Percentiles rank a stretch among this genome's conserved stretches.
phyloP scores from a whole-genome alignment of 2,888 invertebrate genomes.

The Hydrotaea cyrtoneurina region DNA sequence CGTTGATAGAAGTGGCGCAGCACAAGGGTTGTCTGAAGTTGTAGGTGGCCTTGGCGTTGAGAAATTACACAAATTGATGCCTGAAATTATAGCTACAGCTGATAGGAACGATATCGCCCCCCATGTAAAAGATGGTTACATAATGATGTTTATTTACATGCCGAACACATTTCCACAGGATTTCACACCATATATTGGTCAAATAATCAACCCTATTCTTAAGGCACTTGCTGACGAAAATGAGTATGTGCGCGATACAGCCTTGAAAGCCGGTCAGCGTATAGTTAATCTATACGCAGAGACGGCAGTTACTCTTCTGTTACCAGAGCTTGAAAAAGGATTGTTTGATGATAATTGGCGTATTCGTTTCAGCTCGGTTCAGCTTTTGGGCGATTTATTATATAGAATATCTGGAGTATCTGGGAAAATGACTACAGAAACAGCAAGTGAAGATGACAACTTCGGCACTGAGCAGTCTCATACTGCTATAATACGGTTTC shows the following conservation, averaged over 20 bases:
- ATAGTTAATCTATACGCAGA: slow-evolving; percentile 98
- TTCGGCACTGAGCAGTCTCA: slow-evolving; percentile 99
- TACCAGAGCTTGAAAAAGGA: slow-evolving; percentile 96
- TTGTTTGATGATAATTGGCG: slow-evolving; percentile 99
- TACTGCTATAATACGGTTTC: slow-evolving; percentile 91
- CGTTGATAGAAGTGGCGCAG: slow-evolving; percentile 97
- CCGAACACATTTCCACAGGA: slow-evolving; percentile 97
- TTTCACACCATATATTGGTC: slow-evolving; percentile 97
- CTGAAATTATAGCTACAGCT: slow-evolving; percentile 96
- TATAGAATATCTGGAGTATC: slow-evolving; percentile 98
- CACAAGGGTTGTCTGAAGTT: slow-evolving; percentile 98
- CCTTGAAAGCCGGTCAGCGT: slow-evolving; percentile 96
- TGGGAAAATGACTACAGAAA: slow-evolving; percentile 99
- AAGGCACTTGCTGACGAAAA: slow-evolving; percentile 99
- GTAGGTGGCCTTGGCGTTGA: slow-evolving; percentile 97
- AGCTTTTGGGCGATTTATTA: slow-evolving; percentile 95
- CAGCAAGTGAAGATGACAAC: slow-evolving; percentile 98
- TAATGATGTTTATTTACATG: slow-evolving; percentile 99
- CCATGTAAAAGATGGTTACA: slow-evolving; percentile 99
- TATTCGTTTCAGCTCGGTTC: slow-evolving; percentile 96
- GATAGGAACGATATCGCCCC: slow-evolving; percentile 96
- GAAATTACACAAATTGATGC: slow-evolving; percentile 98
- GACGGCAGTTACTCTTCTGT: slow-evolving; percentile 93
- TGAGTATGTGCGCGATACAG: slow-evolving; percentile 98
- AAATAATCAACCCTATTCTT: slow-evolving; percentile 97